These are phyloP conservation scores for Charanyca ferruginea DNA, from an alignment of 2,888 invertebrate genomes.

Conservation along the genomic window DNA sequence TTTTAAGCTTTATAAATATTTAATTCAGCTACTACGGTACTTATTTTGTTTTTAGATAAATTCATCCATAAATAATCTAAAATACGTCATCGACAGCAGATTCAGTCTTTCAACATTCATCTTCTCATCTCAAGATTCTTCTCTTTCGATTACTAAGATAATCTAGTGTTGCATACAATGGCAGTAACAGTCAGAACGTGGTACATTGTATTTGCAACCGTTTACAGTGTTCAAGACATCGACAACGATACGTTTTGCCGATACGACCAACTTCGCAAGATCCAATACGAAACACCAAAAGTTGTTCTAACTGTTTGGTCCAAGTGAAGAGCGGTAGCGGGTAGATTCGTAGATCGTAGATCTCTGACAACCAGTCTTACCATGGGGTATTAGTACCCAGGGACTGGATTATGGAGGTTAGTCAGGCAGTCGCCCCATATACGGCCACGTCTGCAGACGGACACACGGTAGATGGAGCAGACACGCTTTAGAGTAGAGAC, in stretches of 20 bases:
- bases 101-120: not conserved
- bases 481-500: too few relatives aligned
- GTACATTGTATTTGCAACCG: slow-evolving; percentile 58
- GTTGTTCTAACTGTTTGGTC: slow-evolving; percentile 68
- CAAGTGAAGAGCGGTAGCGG: slow-evolving; percentile 48
- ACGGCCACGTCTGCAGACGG: too few relatives aligned
- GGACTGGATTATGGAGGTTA: too few relatives aligned
- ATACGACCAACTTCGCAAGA: slow-evolving; percentile 78
- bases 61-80: not conserved
- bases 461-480: too few relatives aligned
- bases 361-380: too few relatives aligned
- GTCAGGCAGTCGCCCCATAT: too few relatives aligned
- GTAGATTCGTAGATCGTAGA: too few relatives aligned
- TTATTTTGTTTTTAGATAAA: too few relatives aligned
- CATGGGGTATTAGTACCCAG: too few relatives aligned
- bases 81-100: not conserved
- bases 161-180: slow-evolving; percentile 14
- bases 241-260: slow-evolving; percentile 74
- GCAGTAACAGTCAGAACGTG: slow-evolving; percentile 36
- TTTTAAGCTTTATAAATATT: too few relatives aligned
- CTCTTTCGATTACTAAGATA: not conserved
- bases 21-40: too few relatives aligned
- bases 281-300: slow-evolving; percentile 77
- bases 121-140: not conserved
- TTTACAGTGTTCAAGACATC: slow-evolving; percentile 69